Base-by-base conservation (phyloP, 2,888 invertebrate genomes). In the Drosophila incognita region DNA sequence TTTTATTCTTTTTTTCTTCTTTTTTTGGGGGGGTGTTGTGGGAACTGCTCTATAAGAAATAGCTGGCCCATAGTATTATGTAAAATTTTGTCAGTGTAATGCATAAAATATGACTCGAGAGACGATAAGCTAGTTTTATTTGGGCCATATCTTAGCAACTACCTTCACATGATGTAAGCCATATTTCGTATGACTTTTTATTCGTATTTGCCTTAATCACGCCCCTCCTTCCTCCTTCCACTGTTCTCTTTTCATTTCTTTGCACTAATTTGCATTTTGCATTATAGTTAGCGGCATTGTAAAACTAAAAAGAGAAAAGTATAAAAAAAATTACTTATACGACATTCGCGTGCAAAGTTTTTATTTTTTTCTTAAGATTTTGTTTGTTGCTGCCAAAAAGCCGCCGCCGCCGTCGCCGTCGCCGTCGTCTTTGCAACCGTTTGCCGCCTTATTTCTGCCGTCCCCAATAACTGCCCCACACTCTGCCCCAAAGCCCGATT, bases 331-430 rank as follows among this genome's bases (percentile, higher is more conserved):
- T 69, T 70, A 77, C 75, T 86, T 85, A 85, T 86, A 88, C 85
- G 85, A 86, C 86, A 88, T 85, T 88, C 85, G 85, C 88, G 85
- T 85, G 88, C 73, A 65, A 73, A 79, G 71, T 75, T 76, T 82
- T 46, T 67, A 38, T 60, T 49, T 36, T 52, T 62, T 46, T 66
- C 62, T 38, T 46, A 46, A 24, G 24, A 8, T 46, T 46, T 46
- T 46, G 46, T 46, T 46, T 46, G 46, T 69, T 78, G 69, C 71
- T 66, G 77, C 74, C 74, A 71, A 85, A 85, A 88, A 78, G 83
- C 74, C 79, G 82, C 68, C 81, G 74, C 64, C 72, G 52, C 21
- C 69, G 82, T 66, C 81, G 74, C 64, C 72, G 52, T n/a, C 69
- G 48, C 61, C 69, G 40, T 70, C 75, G 35, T 53, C 73, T 48